Base-by-base conservation (phyloP, 2,797 vertebrate species). In the Cyprinodon diabolis region DNA sequence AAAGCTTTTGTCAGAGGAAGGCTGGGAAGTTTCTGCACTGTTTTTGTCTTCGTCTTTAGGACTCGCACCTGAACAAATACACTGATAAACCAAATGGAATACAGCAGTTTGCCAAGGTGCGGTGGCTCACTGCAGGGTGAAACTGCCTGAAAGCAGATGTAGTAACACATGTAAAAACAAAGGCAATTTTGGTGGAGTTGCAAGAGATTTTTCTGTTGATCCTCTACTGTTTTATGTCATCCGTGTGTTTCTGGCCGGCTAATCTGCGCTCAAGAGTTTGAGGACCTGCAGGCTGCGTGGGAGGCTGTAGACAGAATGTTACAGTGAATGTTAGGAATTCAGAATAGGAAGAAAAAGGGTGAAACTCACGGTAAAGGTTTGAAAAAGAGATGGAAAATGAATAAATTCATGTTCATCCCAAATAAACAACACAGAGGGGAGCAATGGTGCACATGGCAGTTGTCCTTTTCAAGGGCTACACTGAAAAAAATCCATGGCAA, bases 241-340 rank as follows among this genome's bases (percentile, higher is more conserved):
- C 48, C 72, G 63, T 12, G 49, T 74, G 68, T 76, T 55, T 60
- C 67, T 77, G 66, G 78, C 55, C 70, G 43, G 78, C 68, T 84
- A 35, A 45, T 76, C 63, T 8, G 45, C 68, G 79, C 63, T 66
- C 51, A 11, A 43, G 75, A 96, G 89, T 96, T 95, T 63, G 96
- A 95, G 47, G 96, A 95, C 75, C 43, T 86, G 0, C 66, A 67
- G 78, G 92, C 86, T 4, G 87, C 93, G 66, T 95, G 95, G 96
- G 92, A 95, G 75, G 87, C 75, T 15, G 94, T 95, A 47, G 74
- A 74, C 6, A 90, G 89, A 30, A 94, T n/a, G n/a, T n/a, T 95
- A 84, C 95, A 95, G 95, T 96, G 95, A 87, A 95, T 71, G 21
- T 49, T 65, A 76, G 85, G 71, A 72, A 80, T 76, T 76, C 69